Conservation (phyloP, 2,797 vertebrate genomes). For the Anisognathus igniventris region DNA sequence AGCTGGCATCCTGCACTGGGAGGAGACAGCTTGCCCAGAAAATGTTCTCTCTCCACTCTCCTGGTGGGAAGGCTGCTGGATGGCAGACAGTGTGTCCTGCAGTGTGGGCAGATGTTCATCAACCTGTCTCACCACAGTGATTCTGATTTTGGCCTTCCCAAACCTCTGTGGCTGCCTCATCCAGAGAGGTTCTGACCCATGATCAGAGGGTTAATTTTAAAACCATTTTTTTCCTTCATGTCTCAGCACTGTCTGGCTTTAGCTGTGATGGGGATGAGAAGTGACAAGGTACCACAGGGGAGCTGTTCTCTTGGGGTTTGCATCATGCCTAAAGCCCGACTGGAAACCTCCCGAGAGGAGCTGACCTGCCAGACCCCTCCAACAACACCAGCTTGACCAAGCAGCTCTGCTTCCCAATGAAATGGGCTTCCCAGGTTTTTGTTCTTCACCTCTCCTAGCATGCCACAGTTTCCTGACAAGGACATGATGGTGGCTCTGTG, state of each 20-base stretch:
- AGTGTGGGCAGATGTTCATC: background rate
- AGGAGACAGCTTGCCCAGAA: background rate
- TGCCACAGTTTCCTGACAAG: background rate
- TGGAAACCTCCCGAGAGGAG: background rate
- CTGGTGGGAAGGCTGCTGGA: background rate
- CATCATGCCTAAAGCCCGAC: background rate
- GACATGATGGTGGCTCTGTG: background rate
- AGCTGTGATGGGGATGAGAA: background rate
- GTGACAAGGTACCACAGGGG: background rate
- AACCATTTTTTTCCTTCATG: accelerated
- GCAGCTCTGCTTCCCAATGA: background rate
- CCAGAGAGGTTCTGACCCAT: background rate
- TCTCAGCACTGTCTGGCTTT: background rate
- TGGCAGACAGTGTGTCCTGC: background rate
- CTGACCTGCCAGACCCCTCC: background rate
- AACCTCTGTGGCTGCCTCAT: background rate
- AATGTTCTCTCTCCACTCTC: background rate
- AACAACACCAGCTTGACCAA: background rate
- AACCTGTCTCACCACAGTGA: accelerated
- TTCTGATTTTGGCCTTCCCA: background rate
- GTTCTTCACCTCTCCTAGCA: background rate
- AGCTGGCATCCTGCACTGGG: accelerated
- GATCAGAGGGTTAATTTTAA: background rate
- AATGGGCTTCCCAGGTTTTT: background rate
- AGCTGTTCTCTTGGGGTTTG: background rate